phyloP scores from a whole-genome alignment of 2,888 invertebrate genomes.

The Eupithecia exiguata region DNA sequence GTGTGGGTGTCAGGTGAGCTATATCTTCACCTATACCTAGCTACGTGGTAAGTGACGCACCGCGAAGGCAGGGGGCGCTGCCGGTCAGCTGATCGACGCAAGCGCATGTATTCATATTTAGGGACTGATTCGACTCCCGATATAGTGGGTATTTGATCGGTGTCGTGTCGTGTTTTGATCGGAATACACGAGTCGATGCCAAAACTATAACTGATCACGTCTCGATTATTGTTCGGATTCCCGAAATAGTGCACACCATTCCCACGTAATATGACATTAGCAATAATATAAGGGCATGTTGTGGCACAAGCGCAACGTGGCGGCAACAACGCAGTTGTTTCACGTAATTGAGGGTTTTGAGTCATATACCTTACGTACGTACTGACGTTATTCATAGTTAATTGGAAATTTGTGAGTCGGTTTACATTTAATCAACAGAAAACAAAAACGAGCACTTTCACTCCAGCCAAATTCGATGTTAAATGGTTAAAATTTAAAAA shows the following conservation, averaged over 20 bases:
- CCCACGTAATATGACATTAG: neutral
- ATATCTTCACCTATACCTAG: slow-evolving; percentile 32
- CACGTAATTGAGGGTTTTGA: slow-evolving; percentile 7
- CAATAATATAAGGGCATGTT: neutral
- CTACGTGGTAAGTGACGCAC: slow-evolving; percentile 66
- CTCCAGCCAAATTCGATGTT: neutral
- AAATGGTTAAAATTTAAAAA: no score
- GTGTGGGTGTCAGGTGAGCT: slow-evolving; percentile 59
- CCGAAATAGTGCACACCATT: slow-evolving; percentile 22
- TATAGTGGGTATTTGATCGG: slow-evolving; percentile 15
- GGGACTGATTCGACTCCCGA: slow-evolving; percentile 23
- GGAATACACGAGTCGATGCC: slow-evolving; percentile 27
- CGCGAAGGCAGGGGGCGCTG: slow-evolving; percentile 55
- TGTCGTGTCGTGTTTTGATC: slow-evolving; percentile 27
- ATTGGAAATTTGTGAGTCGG: neutral
- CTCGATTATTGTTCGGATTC: slow-evolving; percentile 16
- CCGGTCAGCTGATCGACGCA: slow-evolving; percentile 78
- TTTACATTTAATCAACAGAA: neutral
- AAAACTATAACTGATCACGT: slow-evolving; percentile 16
- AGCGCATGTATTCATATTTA: slow-evolving; percentile 31
- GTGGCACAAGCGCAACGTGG: neutral
- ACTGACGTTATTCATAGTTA: neutral
- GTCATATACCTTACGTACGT: slow-evolving; percentile 2
- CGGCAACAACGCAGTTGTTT: neutral
- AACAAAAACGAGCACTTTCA: neutral